phyloP scores from a whole-genome alignment of 2,797 vertebrate species.

The Spinibarbus caldwelli region DNA sequence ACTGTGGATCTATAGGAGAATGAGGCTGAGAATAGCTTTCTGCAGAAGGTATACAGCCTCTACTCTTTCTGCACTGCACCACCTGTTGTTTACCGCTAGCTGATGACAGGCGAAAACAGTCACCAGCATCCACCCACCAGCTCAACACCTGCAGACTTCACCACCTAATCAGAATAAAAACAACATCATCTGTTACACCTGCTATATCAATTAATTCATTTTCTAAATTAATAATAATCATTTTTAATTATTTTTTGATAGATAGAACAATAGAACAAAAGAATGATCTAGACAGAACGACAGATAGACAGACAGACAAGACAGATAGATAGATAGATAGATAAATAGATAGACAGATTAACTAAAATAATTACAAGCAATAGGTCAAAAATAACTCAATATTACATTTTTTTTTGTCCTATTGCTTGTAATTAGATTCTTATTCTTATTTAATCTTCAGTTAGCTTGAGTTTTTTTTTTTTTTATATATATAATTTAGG shows the following conservation, averaged over 20 bases:
- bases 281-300: not conserved
- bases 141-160: conserved; percentile 35
- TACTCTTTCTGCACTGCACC: conserved; percentile 22
- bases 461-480: too few relatives aligned
- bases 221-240: not conserved
- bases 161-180: conserved; percentile 9
- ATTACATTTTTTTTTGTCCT: too few relatives aligned
- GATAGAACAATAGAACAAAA: not conserved
- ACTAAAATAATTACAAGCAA: too few relatives aligned
- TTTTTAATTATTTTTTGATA: not conserved
- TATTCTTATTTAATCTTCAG: too few relatives aligned
- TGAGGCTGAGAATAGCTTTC: conserved; percentile 4
- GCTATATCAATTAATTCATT: not conserved
- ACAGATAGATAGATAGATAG: too few relatives aligned
- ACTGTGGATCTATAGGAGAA: conserved; percentile 5
- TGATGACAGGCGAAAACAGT: conserved; percentile 12
- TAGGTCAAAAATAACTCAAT: too few relatives aligned
- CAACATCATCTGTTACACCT: not conserved
- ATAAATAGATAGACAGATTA: too few relatives aligned
- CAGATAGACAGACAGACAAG: not conserved
- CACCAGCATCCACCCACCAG: conserved; percentile 13
- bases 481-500: too few relatives aligned
- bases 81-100: conserved; percentile 23
- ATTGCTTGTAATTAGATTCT: too few relatives aligned
- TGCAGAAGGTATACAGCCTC: not conserved